A percentile compares a stretch with the other conserved stretches of the same genome.
phyloP scores from a whole-genome alignment of 1,140 invertebrate genomes.

The Drosophila sechellia region DNA sequence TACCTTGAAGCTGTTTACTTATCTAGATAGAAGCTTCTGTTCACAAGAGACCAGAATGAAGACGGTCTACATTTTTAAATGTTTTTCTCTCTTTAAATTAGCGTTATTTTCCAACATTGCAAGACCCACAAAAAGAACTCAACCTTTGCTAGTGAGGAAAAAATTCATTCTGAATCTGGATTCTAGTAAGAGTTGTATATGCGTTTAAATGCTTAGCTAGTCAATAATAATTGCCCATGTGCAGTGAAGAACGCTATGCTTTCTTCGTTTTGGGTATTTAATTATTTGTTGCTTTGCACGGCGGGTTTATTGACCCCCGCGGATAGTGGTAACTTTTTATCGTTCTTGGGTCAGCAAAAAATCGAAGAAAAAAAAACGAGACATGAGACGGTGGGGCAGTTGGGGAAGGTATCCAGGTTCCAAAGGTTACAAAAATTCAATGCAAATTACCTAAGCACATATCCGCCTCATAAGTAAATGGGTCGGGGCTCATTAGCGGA shows the following conservation, averaged over 20 bases:
- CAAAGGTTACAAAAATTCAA: conserved; percentile 56
- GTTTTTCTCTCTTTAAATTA: too few relatives aligned
- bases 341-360: conserved; percentile 55
- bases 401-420: conserved; percentile 36
- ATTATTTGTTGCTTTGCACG: conserved; percentile 36
- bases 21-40: background rate
- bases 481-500: conserved; percentile 46
- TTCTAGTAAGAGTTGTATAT: conserved; percentile 5
- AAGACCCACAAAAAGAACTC: background rate
- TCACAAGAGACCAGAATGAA: background rate
- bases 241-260: conserved; percentile 8
- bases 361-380: conserved; percentile 27
- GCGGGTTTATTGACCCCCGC: conserved; percentile 54
- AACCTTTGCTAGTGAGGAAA: background rate
- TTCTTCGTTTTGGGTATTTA: conserved; percentile 34
- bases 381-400: conserved; percentile 8
- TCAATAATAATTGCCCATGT: conserved; percentile 41
- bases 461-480: conserved; percentile 48
- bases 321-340: conserved; percentile 50
- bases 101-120: background rate
- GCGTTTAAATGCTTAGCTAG: conserved; percentile 34
- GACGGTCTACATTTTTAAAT: background rate
- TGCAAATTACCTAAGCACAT: conserved; percentile 65
- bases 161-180: conserved; percentile 31
- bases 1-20: conserved; percentile 14